Evolutionary conservation across 2,888 invertebrate genomes (phyloP).

Genomic region (Ornithoptera alexandrae): DNA sequence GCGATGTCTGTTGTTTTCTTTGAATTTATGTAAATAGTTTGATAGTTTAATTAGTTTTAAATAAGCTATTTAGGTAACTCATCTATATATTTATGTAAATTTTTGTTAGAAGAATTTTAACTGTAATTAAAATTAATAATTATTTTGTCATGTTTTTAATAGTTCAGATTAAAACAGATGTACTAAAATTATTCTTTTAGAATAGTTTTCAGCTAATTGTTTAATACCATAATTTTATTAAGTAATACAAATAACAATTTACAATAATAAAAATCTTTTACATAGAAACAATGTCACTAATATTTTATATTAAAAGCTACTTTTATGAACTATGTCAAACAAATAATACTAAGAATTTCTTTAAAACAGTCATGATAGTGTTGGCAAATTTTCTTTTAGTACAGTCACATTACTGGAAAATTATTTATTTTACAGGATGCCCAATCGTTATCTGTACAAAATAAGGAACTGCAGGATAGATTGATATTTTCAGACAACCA

Average conservation of each 20-base stretch:
- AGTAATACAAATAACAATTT: background rate
- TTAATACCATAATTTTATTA: too few species aligned
- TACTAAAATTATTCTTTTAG: too few species aligned
- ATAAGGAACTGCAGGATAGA: constrained; percentile 33
- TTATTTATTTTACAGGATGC: constrained; percentile 47
- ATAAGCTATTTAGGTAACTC: background rate
- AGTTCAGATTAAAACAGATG: background rate
- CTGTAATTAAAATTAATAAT: background rate
- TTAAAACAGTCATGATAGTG: too few species aligned
- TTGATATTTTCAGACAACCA: constrained; percentile 34
- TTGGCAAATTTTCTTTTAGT: too few species aligned
- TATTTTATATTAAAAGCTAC: too few species aligned
- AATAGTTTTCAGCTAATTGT: too few species aligned
- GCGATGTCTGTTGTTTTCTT: too few species aligned
- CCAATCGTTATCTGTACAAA: constrained; percentile 35
- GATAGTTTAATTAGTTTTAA: background rate
- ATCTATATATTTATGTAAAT: background rate
- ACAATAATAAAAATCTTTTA: background rate
- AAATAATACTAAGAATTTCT: too few species aligned
- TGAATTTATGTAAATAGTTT: too few species aligned
- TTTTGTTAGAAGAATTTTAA: too few species aligned
- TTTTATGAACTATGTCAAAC: too few species aligned
- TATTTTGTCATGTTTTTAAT: background rate
- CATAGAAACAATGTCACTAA: too few species aligned
- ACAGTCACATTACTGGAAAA: background rate